A percentile compares a stretch with the other conserved stretches of the same genome.
phyloP scores from a whole-genome alignment of 2,797 vertebrate species.

The Esox masquinongy region DNA sequence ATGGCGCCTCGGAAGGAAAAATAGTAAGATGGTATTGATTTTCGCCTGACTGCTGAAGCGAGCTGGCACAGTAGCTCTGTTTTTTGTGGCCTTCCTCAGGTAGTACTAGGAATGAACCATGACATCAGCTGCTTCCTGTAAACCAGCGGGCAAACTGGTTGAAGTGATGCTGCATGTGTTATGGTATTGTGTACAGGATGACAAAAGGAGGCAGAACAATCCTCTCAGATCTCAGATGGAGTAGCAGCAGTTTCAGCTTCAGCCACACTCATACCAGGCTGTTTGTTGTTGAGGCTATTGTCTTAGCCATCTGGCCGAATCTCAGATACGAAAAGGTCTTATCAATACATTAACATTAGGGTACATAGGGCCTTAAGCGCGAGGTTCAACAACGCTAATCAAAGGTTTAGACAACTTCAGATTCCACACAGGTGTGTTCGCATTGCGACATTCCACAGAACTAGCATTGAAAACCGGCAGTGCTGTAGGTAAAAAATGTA shows the following conservation, averaged over 20 bases:
- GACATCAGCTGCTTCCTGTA: not conserved
- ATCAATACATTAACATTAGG: not conserved
- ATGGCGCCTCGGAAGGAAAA: slow-evolving; percentile 10
- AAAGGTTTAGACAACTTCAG: too few relatives aligned
- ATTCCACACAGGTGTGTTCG: too few relatives aligned
- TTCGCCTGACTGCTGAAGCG: slow-evolving; percentile 14
- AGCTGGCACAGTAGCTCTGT: not conserved
- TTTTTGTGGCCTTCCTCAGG: not conserved
- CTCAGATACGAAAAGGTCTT: not conserved
- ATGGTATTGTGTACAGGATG: too few relatives aligned
- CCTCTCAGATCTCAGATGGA: not conserved
- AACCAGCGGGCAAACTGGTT: not conserved
- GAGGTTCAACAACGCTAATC: too few relatives aligned
- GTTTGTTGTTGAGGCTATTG: not conserved
- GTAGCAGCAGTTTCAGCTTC: not conserved
- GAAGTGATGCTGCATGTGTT: not conserved
- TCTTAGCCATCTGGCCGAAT: not conserved
- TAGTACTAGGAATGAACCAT: not conserved
- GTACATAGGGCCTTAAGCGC: not conserved
- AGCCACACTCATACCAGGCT: not conserved
- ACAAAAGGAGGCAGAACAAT: not conserved
- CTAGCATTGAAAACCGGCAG: too few relatives aligned
- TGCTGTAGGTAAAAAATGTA: too few relatives aligned
- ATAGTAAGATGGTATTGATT: slow-evolving; percentile 21
- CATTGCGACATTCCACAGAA: too few relatives aligned